phyloP scores from a whole-genome alignment of 2,113 vertebrate genomes.

The Clupea harengus region DNA sequence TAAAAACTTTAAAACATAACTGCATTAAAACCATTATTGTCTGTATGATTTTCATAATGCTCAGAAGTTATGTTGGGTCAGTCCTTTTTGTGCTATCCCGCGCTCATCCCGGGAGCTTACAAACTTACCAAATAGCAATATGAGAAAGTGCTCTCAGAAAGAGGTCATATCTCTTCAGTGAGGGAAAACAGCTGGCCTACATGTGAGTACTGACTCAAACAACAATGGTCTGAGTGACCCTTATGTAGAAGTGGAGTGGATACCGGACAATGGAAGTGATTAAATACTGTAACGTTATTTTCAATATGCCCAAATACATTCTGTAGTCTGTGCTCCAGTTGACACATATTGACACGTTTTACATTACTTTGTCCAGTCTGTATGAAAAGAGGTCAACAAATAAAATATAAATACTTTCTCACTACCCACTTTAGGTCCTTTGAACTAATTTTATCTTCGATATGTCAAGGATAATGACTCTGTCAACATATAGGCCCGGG shows the following conservation, averaged over 20 bases:
- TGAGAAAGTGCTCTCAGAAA: neutral
- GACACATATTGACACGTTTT: too few relatives aligned
- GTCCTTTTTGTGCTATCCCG: neutral
- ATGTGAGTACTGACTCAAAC: neutral
- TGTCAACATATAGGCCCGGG: neutral
- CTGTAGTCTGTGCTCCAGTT: neutral
- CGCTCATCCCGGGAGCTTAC: neutral
- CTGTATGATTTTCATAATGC: neutral
- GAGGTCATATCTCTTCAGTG: neutral
- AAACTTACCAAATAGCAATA: neutral
- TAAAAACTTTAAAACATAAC: conserved; percentile 30
- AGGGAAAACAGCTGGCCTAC: neutral
- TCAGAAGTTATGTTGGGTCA: neutral
- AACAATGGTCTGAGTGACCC: neutral
- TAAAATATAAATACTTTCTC: neutral
- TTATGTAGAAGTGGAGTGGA: neutral
- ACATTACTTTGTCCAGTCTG: neutral
- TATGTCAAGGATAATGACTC: neutral
- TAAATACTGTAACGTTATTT: neutral
- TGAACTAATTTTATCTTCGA: neutral
- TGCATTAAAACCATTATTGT: conserved; percentile 5
- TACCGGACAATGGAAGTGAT: neutral
- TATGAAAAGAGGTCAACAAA: neutral
- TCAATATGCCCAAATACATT: neutral
- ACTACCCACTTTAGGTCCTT: neutral